These are phyloP conservation scores for Oncorhynchus nerka DNA, from an alignment of 2,113 vertebrate species.

Conservation along the genomic window DNA sequence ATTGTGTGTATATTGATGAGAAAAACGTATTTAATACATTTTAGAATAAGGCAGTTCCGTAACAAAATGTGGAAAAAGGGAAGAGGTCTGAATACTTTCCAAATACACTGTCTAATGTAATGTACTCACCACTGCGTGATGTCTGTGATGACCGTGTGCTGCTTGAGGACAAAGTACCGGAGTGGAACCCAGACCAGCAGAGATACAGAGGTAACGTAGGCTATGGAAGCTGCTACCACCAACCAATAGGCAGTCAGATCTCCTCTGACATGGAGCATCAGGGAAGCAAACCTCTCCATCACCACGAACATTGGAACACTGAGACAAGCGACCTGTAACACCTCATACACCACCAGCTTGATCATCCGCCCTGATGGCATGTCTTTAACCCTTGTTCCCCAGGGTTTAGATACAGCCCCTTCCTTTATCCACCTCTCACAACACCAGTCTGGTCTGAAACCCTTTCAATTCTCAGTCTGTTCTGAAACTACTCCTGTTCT, in stretches of 20 bases:
- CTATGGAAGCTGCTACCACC: slow-evolving; percentile 75
- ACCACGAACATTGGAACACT: slow-evolving; percentile 62
- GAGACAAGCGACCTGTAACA: slow-evolving; percentile 69
- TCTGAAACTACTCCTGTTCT: not conserved
- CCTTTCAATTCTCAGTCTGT: too few species aligned
- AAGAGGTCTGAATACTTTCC: too few species aligned
- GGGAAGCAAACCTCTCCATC: slow-evolving; percentile 67
- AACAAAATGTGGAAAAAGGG: too few species aligned
- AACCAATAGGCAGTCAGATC: slow-evolving; percentile 74
- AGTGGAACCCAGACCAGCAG: slow-evolving; percentile 84
- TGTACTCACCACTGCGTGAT: slow-evolving; percentile 70
- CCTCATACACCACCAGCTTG: slow-evolving; percentile 75
- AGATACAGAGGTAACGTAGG: slow-evolving; percentile 74
- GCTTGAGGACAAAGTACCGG: slow-evolving; percentile 75
- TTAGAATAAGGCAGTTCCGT: too few species aligned
- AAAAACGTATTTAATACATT: too few species aligned
- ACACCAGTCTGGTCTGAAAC: not conserved
- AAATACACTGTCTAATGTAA: not conserved
- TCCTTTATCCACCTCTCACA: not conserved
- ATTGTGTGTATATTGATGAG: too few species aligned
- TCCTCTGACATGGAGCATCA: slow-evolving; percentile 28
- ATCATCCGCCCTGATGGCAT: slow-evolving; percentile 74
- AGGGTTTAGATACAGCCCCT: slow-evolving; percentile 4
- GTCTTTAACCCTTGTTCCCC: not conserved
- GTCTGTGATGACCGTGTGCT: slow-evolving; percentile 49